Percentiles rank a stretch among this genome's conserved stretches.
phyloP scores from a whole-genome alignment of 2,888 invertebrate genomes.

The Folsomia manolachei region DNA sequence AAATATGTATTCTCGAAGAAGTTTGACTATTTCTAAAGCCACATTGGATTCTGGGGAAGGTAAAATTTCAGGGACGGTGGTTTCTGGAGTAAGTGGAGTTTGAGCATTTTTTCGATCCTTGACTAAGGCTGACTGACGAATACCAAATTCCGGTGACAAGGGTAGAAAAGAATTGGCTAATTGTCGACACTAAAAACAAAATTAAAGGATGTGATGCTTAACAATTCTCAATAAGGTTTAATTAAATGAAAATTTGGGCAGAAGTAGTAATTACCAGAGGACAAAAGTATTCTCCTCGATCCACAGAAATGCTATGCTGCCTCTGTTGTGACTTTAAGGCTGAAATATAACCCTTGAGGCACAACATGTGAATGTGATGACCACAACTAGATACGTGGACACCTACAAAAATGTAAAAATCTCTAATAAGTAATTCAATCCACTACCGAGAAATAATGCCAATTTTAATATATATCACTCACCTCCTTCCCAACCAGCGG shows the following conservation, averaged over 20 bases:
- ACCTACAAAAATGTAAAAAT: neutral
- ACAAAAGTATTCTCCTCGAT: conserved; percentile 52
- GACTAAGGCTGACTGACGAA: conserved; percentile 48
- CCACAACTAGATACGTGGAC: conserved; percentile 94
- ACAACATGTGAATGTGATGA: conserved; percentile 92
- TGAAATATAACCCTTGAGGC: conserved; percentile 84
- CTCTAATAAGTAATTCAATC: neutral
- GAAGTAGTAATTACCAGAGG: too few species aligned
- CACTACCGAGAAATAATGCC: neutral
- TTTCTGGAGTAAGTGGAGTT: conserved; percentile 45
- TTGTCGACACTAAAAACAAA: too few species aligned
- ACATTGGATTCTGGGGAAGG: conserved; percentile 48
- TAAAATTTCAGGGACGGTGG: conserved; percentile 47
- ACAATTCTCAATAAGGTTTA: conserved; percentile 64
- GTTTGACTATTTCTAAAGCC: conserved; percentile 47
- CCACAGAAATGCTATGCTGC: conserved; percentile 68
- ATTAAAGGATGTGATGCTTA: conserved; percentile 93
- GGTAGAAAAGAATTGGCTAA: conserved; percentile 84
- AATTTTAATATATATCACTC: neutral
- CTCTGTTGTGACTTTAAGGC: conserved; percentile 76
- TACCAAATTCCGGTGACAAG: conserved; percentile 51
- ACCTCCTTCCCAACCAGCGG: conserved; percentile 84
- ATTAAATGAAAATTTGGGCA: too few species aligned
- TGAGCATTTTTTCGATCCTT: conserved; percentile 44
- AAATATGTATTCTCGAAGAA: conserved; percentile 49